Evolutionary conservation across 2,888 invertebrate species (phyloP), one percentile per base, ranked within the genome.

Genomic region (Cheilosia scutellata): DNA sequence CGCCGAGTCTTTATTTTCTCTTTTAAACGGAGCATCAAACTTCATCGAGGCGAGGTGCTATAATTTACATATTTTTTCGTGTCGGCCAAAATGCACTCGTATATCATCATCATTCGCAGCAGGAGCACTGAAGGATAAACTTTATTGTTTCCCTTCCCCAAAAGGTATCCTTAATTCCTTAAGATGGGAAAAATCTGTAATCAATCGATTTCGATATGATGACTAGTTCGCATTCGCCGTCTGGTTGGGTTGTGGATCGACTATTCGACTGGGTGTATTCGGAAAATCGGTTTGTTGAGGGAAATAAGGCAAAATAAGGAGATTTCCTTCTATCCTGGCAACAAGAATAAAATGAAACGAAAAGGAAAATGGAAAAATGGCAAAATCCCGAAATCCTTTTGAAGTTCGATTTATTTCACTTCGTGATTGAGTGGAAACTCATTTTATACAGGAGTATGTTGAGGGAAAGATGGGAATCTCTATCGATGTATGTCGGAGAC

Each of bases 331-430:
- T 33, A 68, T 51, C 65, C 44, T 16, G 37, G 20, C 9, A 62
- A 40, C 47, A 25, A 27, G 37, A 5, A 9, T 57, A 53, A 63
- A 66, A 27, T 20, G n/a, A 27, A 20, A 62, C 13, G 27, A 58
- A 60, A 40, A n/a, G n/a, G 27, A 55, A 82, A 76, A 80, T 71
- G 75, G 70, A 58, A 80, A 80, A 86, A 86, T 77, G 72, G 82
- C 82, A 72, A 86, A 86, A 86, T 86, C 86, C 82, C 76, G 68
- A 86, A 86, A 86, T 82, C 86, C 86, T 77, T 86, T 86, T 86
- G 86, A 86, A 86, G 86, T 86, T 86, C 86, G 82, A 86, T 86
- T 86, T 86, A 86, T 82, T 82, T 86, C 72, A 82, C 76, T 86
- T 82, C 72, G 86, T 86, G 86, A 86, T 86, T 86, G 82, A 86